Evolutionary conservation across 2,113 vertebrate species (phyloP), one percentile per base, ranked within the genome.

Genomic region (Morone saxatilis): DNA sequence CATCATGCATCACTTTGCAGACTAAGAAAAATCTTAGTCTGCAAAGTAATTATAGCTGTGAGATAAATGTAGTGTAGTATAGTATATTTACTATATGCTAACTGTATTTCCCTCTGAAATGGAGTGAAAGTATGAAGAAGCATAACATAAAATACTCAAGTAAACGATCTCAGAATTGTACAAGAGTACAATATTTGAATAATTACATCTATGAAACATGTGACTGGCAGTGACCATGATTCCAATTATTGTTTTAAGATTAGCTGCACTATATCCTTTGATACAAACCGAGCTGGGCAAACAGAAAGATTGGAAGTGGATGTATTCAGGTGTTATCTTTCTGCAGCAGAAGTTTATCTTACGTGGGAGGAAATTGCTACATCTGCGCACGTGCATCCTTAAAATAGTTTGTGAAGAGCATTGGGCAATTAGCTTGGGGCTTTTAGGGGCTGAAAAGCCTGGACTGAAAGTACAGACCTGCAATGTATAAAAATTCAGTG

Each of bases 291-390:
- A 31, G 31, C 54, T 19, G 20, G 47, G 16, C 31, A 60, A 38
- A 36, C 38, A 5, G 0, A 54, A 2, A n/a, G 61, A 81, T 7
- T 59, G 60, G n/a, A 65, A 25, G 36, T 40, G 13, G 4, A 65
- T 40, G 4, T 74, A 47, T 48, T 45, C 6, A 14, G 12, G 25
- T 65, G 7, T 40, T 65, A 56, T 65, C 40, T 71, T 45, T 60
- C 43, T 20, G 45, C n/a, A 57, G 20, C 5, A 19, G 69, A 56
- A 50, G 48, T 81, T 81, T 50, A 22, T 50, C 51, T 51, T 59
- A 6, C 0, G 63, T 79, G 75, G 80, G 59, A 41, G 50, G 62
- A 88, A 66, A 74, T 43, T 73, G 66, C 83, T 59, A 48, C 66
- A 63, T 76, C 31, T 71, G 25, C 38, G 68, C 31, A n/a, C n/a